phyloP scores from a whole-genome alignment of 2,113 vertebrate genomes.

The Podocnemis expansa region DNA sequence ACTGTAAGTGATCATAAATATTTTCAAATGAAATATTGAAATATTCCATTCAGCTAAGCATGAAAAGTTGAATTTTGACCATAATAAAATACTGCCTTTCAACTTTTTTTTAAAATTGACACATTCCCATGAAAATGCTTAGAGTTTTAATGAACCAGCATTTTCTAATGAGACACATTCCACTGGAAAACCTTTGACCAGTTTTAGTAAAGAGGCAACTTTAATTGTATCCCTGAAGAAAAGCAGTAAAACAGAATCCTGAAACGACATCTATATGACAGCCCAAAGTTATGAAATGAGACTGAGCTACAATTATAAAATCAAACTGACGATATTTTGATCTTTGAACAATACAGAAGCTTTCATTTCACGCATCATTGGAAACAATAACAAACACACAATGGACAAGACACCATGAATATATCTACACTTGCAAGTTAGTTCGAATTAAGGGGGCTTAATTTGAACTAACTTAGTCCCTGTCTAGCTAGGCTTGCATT shows the following conservation, averaged over 20 bases:
- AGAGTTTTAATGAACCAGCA: too few relatives aligned
- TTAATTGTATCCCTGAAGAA: not conserved
- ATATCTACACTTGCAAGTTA: too few relatives aligned
- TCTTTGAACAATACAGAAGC: not conserved
- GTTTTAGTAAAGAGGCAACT: constrained; percentile 8
- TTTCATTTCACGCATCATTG: constrained; percentile 28
- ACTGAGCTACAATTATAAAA: constrained; percentile 35
- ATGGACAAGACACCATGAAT: constrained; percentile 1
- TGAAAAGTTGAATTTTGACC: not conserved
- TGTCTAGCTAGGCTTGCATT: too few relatives aligned
- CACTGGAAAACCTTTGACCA: not conserved
- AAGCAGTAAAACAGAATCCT: constrained; percentile 4
- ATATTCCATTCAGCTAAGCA: not conserved
- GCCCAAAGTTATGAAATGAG: not conserved
- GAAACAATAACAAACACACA: not conserved
- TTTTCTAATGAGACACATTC: not conserved
- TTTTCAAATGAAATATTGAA: too few relatives aligned
- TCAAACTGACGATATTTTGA: constrained; percentile 21
- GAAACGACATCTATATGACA: not conserved
- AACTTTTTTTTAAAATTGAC: not conserved
- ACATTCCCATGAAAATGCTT: not conserved
- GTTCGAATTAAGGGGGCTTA: too few relatives aligned
- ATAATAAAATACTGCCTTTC: not conserved
- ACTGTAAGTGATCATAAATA: too few relatives aligned
- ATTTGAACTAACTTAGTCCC: too few relatives aligned